These are phyloP conservation scores for Urechis unicinctus DNA, from an alignment of 2,888 invertebrate species.

Conservation along the genomic window DNA sequence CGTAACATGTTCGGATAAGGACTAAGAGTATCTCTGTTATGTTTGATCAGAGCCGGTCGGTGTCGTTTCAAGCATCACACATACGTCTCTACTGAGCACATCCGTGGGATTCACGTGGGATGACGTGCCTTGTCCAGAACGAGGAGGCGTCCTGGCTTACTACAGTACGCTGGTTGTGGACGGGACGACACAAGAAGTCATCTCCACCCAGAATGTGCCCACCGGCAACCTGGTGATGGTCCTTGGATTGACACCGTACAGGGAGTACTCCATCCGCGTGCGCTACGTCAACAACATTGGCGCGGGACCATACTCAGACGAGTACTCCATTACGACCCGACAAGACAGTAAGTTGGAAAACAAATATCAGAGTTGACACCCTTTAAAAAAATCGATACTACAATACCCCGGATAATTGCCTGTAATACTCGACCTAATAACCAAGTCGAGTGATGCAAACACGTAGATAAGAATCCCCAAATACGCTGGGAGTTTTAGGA, in stretches of 20 bases:
- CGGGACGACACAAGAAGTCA: neutral
- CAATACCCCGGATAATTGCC: too few relatives aligned
- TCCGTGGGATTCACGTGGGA: slow-evolving; percentile 24
- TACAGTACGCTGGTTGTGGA: neutral
- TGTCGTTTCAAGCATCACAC: neutral
- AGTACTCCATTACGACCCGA: slow-evolving; percentile 22
- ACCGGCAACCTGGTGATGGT: neutral
- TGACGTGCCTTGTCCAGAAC: slow-evolving; percentile 23
- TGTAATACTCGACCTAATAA: too few relatives aligned
- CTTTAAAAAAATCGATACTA: too few relatives aligned
- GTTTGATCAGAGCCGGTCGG: slow-evolving; percentile 5
- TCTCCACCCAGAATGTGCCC: neutral
- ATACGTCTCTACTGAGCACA: too few relatives aligned
- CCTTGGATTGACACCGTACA: slow-evolving; percentile 23
- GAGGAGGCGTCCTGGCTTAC: slow-evolving; percentile 23
- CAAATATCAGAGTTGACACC: too few relatives aligned
- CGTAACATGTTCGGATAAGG: too few relatives aligned
- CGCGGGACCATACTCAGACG: slow-evolving; percentile 20
- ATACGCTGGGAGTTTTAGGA: too few relatives aligned
- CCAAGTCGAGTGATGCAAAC: too few relatives aligned
- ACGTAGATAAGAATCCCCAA: too few relatives aligned
- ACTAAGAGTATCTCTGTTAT: too few relatives aligned
- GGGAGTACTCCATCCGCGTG: slow-evolving; percentile 25
- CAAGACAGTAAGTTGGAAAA: slow-evolving; percentile 27
- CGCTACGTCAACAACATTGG: slow-evolving; percentile 37